Base-by-base conservation (phyloP, 2,888 invertebrate species). In the Philopedon plagiatum region DNA sequence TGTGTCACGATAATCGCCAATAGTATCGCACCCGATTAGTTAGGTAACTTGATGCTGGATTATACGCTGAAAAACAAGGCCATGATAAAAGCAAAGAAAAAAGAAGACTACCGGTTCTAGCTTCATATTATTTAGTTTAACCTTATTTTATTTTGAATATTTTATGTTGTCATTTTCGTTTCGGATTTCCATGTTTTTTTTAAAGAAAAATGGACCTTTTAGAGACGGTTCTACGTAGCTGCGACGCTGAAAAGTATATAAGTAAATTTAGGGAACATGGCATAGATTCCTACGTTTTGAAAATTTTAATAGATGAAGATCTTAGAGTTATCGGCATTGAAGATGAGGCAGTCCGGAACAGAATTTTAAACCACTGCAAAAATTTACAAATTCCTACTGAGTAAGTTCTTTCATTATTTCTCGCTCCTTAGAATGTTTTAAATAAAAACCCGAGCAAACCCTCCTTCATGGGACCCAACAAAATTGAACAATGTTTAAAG, bases 341-440 rank as follows among this genome's bases (percentile, higher is more conserved):
- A 18, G 78, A 82, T 62, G 65, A 67, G 51, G 74, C 73, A 56
- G 51, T 73, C n/a, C 73, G 81, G 61, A 37, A 64, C 19, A 54
- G 58, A 26, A 63, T 80, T 23, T 51, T 79, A 34, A 68, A 71
- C 9, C 68, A 73, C 58, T 57, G 76, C 8, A 63, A 72, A 13
- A 80, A 77, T 71, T 72, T 82, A 21, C 78, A 78, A 73, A 81
- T 81, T 58, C 78, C 80, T 37, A 70, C 78, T n/a, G 81, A 83
- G 83, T 83, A 79, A 78, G 76, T 49, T 21, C 7, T 19, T 44
- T 19, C 7, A 44, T 9, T 26, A 26, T 26, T 5, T 7, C 3
- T 26, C 7, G n/a, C n/a, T n/a, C n/a, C n/a, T n/a, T n/a, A n/a
- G n/a, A n/a, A n/a, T n/a, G n/a, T n/a, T n/a, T n/a, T n/a, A n/a